These are phyloP conservation scores for Tetramorium bicarinatum DNA, from an alignment of 2,888 invertebrate genomes.

Conservation along the genomic window DNA sequence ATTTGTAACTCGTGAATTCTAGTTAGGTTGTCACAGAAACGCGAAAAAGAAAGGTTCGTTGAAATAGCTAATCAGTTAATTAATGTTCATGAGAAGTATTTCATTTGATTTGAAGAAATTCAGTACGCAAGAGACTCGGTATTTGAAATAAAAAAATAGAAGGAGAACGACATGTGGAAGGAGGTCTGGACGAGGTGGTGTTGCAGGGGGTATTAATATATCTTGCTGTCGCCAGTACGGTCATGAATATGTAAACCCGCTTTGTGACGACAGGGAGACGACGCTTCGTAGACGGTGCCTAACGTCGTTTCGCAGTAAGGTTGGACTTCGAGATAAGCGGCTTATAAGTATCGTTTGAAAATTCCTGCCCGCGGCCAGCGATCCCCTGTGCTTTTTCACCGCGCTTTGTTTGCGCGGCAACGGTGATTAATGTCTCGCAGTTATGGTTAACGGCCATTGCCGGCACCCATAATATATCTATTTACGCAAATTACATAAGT, in stretches of 20 bases:
- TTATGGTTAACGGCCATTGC: conserved; percentile 44
- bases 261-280: conserved; percentile 77
- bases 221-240: conserved; percentile 65
- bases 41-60: background rate
- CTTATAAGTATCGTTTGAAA: conserved; percentile 66
- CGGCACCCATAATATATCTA: conserved; percentile 41
- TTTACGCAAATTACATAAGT: conserved; percentile 51
- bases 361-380: conserved; percentile 62
- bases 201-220: conserved; percentile 76
- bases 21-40: background rate
- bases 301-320: conserved; percentile 75
- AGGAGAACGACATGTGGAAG: conserved; percentile 28
- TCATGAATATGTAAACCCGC: conserved; percentile 81
- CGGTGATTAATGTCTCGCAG: conserved; percentile 61
- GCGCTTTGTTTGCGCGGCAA: conserved; percentile 50
- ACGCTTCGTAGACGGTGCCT: conserved; percentile 70
- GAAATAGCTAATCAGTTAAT: conserved; percentile 24
- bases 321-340: conserved; percentile 71
- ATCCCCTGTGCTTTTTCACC: conserved; percentile 62
- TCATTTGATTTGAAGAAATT: background rate
- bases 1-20: conserved; percentile 25
- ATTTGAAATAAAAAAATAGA: conserved; percentile 52
- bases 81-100: background rate
- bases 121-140: background rate
- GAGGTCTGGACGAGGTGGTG: conserved; percentile 26